Percentiles rank a stretch among this genome's conserved stretches.
These are phyloP conservation scores for Drosophila nigromelanica DNA, from an alignment of 1,140 invertebrate genomes.

Conservation along the genomic window DNA sequence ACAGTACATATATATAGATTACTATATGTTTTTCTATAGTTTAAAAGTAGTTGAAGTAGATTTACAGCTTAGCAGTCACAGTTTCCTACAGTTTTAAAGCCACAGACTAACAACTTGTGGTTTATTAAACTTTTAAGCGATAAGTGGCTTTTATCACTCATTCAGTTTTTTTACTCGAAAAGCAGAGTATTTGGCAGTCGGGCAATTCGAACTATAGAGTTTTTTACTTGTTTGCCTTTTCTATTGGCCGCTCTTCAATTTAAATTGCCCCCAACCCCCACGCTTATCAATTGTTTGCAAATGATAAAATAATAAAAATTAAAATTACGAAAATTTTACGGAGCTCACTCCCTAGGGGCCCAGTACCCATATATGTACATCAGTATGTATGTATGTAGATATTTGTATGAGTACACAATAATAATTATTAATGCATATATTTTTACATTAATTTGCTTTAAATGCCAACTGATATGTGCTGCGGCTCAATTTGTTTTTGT, in stretches of 20 bases:
- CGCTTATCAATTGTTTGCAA: slow-evolving; percentile 41
- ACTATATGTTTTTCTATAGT: no score
- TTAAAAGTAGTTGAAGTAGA: no score
- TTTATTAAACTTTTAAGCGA: no score
- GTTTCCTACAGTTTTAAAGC: no score
- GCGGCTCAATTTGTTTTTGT: not conserved
- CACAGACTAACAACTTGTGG: no score
- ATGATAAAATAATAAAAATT: slow-evolving; percentile 25
- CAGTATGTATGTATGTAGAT: no score
- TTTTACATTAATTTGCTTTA: slow-evolving; percentile 16
- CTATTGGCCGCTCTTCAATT: not conserved
- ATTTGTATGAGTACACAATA: not conserved
- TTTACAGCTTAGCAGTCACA: no score
- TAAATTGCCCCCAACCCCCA: not conserved
- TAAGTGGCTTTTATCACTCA: no score
- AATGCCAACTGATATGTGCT: slow-evolving; percentile 1
- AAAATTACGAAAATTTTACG: slow-evolving; percentile 8
- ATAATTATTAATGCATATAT: slow-evolving; percentile 8
- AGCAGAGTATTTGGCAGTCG: not conserved
- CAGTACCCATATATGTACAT: not conserved
- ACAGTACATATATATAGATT: no score
- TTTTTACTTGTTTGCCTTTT: not conserved
- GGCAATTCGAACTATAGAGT: not conserved
- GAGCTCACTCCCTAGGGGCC: not conserved
- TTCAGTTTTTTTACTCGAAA: no score